Base-by-base conservation (phyloP, 2,888 invertebrate genomes). In the Ferdinandea cuprea region DNA sequence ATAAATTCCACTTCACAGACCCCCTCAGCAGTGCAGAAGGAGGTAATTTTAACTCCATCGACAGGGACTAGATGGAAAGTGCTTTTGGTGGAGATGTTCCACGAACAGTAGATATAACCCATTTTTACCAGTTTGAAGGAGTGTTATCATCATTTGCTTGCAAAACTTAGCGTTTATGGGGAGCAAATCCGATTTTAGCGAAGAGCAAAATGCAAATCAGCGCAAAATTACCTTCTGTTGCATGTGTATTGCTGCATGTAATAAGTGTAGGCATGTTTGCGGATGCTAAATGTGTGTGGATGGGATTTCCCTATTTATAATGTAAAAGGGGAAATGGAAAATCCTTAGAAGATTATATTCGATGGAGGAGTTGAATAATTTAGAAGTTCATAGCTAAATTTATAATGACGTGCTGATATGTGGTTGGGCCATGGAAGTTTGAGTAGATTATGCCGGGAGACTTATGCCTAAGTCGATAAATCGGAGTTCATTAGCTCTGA, bases 151-250 rank as follows among this genome's bases (percentile, higher is more conserved):
- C 28, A 21, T 58, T 37, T 28, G 52, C 50, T 79, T 50, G 50
- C 28, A 61, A 52, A 54, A 21, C 79, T 68, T 68, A 66, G 66
- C 61, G 54, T 68, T 79, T 56, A 61, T 37, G 61, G n/a, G n/a
- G 48, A 68, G 66, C 66, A 66, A 73, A 79, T 66, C 79, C 42
- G 66, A 79, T 79, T 73, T 40, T 37, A 11, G 44, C n/a, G 13
- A 40, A 50, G 52, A 25, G 9, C 59, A 46, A 69, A 77, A 76
- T 69, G 73, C 65, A 56, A 58, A 56, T 42, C 50, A 32, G 50
- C 72, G 44, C 42, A 35, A 78, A 59, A 59, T 73, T 77, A 71
- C 37, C 61, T 61, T 61, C 61, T 69, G 69, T 77, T 79, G 65
- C 44, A 66, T 72, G 17, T 8, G 40, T 66, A 15, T 58, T 32